Evolutionary conservation across 2,113 vertebrate species (phyloP).

Genomic region (Puffinus mauretanicus): DNA sequence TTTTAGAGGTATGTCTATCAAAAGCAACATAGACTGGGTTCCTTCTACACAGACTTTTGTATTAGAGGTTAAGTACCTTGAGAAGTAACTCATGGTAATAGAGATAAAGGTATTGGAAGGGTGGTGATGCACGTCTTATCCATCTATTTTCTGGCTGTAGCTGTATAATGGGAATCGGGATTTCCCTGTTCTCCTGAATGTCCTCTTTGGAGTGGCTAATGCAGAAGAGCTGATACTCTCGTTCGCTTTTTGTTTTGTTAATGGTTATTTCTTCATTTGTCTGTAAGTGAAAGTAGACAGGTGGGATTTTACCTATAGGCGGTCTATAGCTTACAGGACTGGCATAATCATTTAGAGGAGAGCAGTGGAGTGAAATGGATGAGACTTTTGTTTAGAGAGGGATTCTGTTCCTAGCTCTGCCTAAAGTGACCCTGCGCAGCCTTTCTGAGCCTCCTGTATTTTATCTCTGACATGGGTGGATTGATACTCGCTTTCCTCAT

Average conservation of each 20-base stretch:
- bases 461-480: background rate
- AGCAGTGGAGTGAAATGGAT: background rate
- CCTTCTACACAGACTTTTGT: background rate
- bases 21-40: background rate
- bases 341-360: background rate
- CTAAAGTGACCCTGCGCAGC: background rate
- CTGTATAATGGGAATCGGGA: background rate
- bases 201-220: background rate
- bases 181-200: background rate
- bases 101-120: background rate
- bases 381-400: slow-evolving; percentile 39
- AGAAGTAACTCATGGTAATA: background rate
- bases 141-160: background rate
- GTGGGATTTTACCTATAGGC: background rate
- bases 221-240: background rate
- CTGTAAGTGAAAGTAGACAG: slow-evolving; percentile 18
- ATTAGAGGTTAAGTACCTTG: background rate
- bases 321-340: background rate
- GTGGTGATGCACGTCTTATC: background rate
- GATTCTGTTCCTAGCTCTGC: background rate
- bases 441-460: background rate
- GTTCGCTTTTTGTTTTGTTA: background rate
- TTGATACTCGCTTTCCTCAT: background rate
- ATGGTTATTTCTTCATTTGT: background rate
- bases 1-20: background rate